Conservation (phyloP, 2,888 invertebrate genomes). For the Hetaerina titia region DNA sequence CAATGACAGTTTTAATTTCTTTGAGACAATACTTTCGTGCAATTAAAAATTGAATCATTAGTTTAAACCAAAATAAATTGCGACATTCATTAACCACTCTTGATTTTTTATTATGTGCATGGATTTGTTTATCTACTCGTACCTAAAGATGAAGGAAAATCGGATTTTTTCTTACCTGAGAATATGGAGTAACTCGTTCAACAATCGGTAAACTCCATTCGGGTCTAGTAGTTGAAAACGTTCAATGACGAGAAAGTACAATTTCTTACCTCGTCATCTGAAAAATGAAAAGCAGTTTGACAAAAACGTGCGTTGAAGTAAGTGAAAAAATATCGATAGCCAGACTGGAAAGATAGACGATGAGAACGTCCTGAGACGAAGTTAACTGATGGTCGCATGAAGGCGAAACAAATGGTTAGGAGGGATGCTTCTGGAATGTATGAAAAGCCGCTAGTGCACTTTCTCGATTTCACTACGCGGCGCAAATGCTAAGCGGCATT, state of each 20-base stretch:
- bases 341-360: slow-evolving; percentile 16
- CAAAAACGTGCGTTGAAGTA: neutral
- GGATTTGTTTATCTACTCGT: no score
- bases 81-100: no score
- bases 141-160: no score
- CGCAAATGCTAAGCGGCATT: slow-evolving; percentile 50
- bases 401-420: slow-evolving; percentile 38
- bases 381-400: slow-evolving; percentile 47
- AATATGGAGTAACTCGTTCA: no score
- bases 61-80: no score
- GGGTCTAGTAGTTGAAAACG: neutral
- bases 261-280: slow-evolving; percentile 40
- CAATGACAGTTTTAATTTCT: no score
- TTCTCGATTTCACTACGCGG: slow-evolving; percentile 53
- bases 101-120: no score
- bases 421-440: slow-evolving; percentile 52
- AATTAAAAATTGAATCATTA: no score
- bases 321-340: neutral
- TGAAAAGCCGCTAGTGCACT: slow-evolving; percentile 27
- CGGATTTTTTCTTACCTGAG: no score
- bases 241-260: neutral
- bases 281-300: slow-evolving; percentile 49
- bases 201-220: no score
- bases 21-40: no score
- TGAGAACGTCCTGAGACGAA: slow-evolving; percentile 18